Conservation (phyloP, 2,888 invertebrate species). For the Heliconius ismenius region DNA sequence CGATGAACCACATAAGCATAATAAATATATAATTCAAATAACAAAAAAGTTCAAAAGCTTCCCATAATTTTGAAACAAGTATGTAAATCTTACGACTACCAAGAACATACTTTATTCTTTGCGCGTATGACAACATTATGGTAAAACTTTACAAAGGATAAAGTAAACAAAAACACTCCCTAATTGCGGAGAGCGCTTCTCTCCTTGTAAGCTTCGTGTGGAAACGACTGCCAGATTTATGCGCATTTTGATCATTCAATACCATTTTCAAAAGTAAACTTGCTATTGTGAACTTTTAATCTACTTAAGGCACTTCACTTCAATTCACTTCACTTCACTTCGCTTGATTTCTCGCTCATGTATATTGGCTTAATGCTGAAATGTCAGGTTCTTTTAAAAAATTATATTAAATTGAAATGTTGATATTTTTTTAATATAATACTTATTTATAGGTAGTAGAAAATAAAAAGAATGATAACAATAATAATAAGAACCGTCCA, state of each 20-base stretch:
- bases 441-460: too few relatives aligned
- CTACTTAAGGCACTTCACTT: slow-evolving; percentile 31
- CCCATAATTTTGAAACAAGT: not conserved
- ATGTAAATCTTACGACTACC: slow-evolving; percentile 16
- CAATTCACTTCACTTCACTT: slow-evolving; percentile 4
- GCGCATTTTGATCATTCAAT: slow-evolving; percentile 47
- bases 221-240: slow-evolving; percentile 51
- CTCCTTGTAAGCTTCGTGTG: slow-evolving; percentile 49
- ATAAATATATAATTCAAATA: not conserved
- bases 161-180: slow-evolving; percentile 53
- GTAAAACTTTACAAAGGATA: slow-evolving; percentile 16
- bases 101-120: slow-evolving; percentile 5
- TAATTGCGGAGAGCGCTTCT: slow-evolving; percentile 73
- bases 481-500: too few relatives aligned
- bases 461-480: too few relatives aligned
- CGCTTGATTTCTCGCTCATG: slow-evolving; percentile 12
- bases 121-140: slow-evolving; percentile 19
- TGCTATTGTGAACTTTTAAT: slow-evolving; percentile 41
- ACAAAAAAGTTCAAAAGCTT: slow-evolving; percentile 9
- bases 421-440: too few relatives aligned
- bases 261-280: slow-evolving; percentile 31
- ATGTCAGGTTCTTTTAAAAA: not conserved
- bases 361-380: not conserved
- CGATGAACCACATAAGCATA: not conserved
- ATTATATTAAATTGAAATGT: not conserved